A percentile compares a stretch with the other conserved stretches of the same genome.
Evolutionary conservation across 2,888 invertebrate genomes (phyloP).

Genomic region (Diloba caeruleocephala): DNA sequence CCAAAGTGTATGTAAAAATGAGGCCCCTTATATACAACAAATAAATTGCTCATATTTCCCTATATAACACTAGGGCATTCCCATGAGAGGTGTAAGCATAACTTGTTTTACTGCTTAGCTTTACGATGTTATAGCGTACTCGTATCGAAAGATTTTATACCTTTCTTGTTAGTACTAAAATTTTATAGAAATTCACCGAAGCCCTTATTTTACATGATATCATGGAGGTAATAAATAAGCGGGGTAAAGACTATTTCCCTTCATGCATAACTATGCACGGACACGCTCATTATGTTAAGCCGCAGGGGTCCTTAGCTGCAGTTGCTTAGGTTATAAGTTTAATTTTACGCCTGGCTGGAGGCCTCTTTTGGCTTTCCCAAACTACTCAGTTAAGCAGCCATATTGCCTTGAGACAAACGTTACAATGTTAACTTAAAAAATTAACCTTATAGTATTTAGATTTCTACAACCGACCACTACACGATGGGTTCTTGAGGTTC

Average conservation of each 20-base stretch:
- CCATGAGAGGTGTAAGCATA: slow-evolving; percentile 28
- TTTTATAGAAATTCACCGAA: slow-evolving; percentile 48
- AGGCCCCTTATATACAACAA: background rate
- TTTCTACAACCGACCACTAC: no score
- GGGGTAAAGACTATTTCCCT: slow-evolving; percentile 19
- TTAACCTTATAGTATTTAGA: no score
- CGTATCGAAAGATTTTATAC: slow-evolving; percentile 48
- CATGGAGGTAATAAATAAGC: slow-evolving; percentile 33
- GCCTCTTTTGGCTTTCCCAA: no score
- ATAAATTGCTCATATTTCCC: slow-evolving; percentile 18
- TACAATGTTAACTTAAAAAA: no score
- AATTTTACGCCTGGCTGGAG: no score
- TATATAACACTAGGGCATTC: slow-evolving; percentile 26
- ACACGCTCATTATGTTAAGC: slow-evolving; percentile 28
- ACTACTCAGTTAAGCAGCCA: no score
- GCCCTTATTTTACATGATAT: slow-evolving; percentile 44
- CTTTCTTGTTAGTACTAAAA: slow-evolving; percentile 44
- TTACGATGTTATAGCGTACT: slow-evolving; percentile 39
- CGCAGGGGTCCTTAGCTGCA: slow-evolving; percentile 24
- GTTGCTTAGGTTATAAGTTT: no score
- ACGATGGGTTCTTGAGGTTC: no score
- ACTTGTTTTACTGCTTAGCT: slow-evolving; percentile 47
- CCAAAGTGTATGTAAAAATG: no score
- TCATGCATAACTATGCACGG: slow-evolving; percentile 22
- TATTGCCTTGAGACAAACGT: no score